Percentiles rank a stretch among this genome's conserved stretches.
These are phyloP conservation scores for Philypnodon macrostomus DNA, from an alignment of 2,797 vertebrate species.

Conservation along the genomic window DNA sequence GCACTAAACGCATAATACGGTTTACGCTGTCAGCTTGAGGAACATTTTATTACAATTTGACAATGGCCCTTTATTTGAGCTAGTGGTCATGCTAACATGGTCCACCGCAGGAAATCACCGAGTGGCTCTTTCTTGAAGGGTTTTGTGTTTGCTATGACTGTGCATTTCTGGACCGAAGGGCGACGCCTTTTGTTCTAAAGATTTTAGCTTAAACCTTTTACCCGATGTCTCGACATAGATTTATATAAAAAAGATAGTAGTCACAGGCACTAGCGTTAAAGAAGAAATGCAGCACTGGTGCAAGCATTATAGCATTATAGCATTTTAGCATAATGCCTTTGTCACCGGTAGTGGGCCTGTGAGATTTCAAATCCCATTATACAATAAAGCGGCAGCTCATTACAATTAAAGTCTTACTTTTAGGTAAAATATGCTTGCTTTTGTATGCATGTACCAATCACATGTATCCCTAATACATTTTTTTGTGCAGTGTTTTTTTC, in stretches of 20 bases:
- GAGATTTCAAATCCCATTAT: constrained; percentile 7
- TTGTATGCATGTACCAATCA: too few relatives aligned
- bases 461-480: background rate
- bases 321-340: background rate
- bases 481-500: background rate
- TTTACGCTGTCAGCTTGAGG: too few relatives aligned
- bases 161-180: constrained; percentile 76
- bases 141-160: constrained; percentile 71
- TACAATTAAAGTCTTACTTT: too few relatives aligned
- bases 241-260: background rate
- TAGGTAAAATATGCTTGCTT: too few relatives aligned
- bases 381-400: background rate
- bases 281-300: background rate
- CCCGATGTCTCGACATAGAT: background rate
- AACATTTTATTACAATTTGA: background rate
- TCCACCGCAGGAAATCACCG: constrained; percentile 2
- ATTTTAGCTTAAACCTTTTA: constrained; percentile 3
- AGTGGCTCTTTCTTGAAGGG: constrained; percentile 18
- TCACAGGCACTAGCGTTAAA: too few relatives aligned
- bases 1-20: too few relatives aligned
- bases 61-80: background rate
- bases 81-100: constrained; percentile 36
- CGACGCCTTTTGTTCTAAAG: constrained; percentile 67
- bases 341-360: constrained; percentile 12
- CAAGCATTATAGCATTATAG: background rate